These are phyloP conservation scores for chimpanzee (Pan troglodytes) DNA, from an alignment of 2,113 vertebrate species.

Conservation along the genomic window NHGRI_mPanTro3-v2.1_pri NC_072402.2:47327001-47327500, in stretches of 20 bases:
- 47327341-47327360: conserved; percentile 24
- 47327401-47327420: neutral
- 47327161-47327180: neutral
- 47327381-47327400: neutral
- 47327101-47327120: neutral
- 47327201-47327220: neutral
- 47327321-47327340: neutral
- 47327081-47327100: neutral
- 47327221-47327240: neutral
- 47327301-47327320: neutral
- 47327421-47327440: neutral
- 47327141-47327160: neutral
- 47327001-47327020: neutral
- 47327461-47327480: neutral
- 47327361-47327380: neutral
- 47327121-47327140: neutral
- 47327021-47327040: neutral
- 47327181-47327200: neutral
- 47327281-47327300: neutral
- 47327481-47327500: neutral
- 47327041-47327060: neutral
- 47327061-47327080: neutral
- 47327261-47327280: neutral
- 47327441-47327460: neutral
- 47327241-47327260: neutral